Base-by-base conservation (phyloP, 1,140 invertebrate species). In the Brachystomella parvula region DNA sequence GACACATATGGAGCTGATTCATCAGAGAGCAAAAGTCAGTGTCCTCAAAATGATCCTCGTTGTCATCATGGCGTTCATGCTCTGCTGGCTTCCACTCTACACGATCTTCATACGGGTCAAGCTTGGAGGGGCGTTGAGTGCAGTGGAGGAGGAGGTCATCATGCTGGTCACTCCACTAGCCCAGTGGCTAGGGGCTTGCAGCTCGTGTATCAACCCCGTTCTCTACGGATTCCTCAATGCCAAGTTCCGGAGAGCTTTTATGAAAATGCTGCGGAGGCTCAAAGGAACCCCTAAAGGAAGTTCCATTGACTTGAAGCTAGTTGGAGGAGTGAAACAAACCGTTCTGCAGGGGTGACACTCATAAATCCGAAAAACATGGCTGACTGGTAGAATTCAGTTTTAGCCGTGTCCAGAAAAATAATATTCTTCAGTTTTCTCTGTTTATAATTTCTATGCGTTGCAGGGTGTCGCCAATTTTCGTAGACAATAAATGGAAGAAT, bases 1-100 rank as follows among this genome's bases (percentile, higher is more conserved):
- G 44, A 64, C 67, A 32, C 21, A 49, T n/a, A 66, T 68, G 6
- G 70, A 68, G 28, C 56, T 71, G 28, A 68, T 71, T 32, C 70
- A 71, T 39, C 59, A 71, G 47, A 64, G 32, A 44, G 71, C 70
- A 21, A 72, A 82, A 74, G 74, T 81, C 2, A 77, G 79, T 67
- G 83, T 85, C 2, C 77, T 86, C 63, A 85, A 85, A 75, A 87
- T 87, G 85, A 74, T 87, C 63, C 74, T 84, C 2, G 79, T 84
- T 0, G 85, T 87, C 1, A 82, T 86, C 0, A 74, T 84, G 2
- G 76, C 84, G 1, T 87, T 87, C 75, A 81, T 83, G 2, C 74
- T 84, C 2, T 85, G 83, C 15, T 87, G 86, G 86, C 75, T 85
- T 28, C 86, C 86, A 1, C 77, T 87, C 0, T 87, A 87, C 76